phyloP scores from a whole-genome alignment of 1,140 invertebrate species.

The Antheraea pernyi region DNA sequence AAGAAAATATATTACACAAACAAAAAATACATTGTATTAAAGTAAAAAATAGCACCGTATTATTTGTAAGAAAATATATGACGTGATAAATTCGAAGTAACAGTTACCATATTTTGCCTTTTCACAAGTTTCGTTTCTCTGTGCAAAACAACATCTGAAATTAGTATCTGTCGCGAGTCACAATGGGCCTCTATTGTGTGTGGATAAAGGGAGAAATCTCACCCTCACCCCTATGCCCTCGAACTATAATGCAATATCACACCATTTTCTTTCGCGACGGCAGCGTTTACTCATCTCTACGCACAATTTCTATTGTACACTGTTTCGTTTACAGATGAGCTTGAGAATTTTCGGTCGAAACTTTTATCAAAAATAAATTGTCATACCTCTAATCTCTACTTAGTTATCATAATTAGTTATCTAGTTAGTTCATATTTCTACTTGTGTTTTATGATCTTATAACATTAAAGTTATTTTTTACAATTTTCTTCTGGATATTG shows the following conservation, averaged over 20 bases:
- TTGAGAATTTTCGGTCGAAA: neutral
- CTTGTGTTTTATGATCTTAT: too few relatives aligned
- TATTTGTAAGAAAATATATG: conserved; percentile 2
- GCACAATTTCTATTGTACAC: conserved; percentile 1
- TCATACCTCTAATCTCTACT: too few relatives aligned
- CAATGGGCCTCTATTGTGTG: conserved; percentile 5
- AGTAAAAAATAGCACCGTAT: neutral
- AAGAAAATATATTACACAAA: neutral
- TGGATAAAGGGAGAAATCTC: conserved; percentile 4
- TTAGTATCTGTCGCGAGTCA: conserved; percentile 3
- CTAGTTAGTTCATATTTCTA: too few relatives aligned
- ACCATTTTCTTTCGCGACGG: conserved; percentile 4
- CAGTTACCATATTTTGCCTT: conserved; percentile 1
- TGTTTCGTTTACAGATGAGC: conserved; percentile 6
- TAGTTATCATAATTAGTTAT: too few relatives aligned
- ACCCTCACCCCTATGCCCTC: neutral
- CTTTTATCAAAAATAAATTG: too few relatives aligned
- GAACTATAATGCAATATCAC: conserved; percentile 2
- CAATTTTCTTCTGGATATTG: too few relatives aligned
- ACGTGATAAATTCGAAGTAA: conserved; percentile 1
- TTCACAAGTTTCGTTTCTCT: neutral
- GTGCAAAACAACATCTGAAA: conserved; percentile 5
- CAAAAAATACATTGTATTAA: neutral
- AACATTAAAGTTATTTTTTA: too few relatives aligned
- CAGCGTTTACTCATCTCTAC: conserved; percentile 3